Percentiles rank a stretch among this genome's conserved stretches.
These are phyloP conservation scores for Chiloscyllium punctatum DNA, from an alignment of 2,797 vertebrate genomes.

Conservation along the genomic window DNA sequence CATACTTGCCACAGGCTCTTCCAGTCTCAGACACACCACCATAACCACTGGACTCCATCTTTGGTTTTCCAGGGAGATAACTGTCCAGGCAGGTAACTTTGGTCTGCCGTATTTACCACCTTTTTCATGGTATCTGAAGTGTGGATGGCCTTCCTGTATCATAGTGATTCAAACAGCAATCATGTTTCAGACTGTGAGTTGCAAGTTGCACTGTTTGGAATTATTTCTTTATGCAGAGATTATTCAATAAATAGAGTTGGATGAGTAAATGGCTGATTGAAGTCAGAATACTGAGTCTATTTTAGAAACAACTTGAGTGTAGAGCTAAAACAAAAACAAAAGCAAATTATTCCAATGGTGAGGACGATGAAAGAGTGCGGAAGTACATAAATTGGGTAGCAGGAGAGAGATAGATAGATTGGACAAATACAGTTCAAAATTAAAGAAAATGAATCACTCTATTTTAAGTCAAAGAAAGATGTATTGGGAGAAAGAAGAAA, in stretches of 20 bases:
- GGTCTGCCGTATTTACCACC: too few relatives aligned
- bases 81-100: too few relatives aligned
- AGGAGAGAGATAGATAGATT: background rate
- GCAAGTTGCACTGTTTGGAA: background rate
- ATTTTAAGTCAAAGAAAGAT: background rate
- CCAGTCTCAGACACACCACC: too few relatives aligned
- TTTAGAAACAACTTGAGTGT: background rate
- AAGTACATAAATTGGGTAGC: background rate
- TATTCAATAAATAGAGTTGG: background rate
- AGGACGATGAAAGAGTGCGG: background rate
- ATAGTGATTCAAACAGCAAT: too few relatives aligned
- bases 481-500: background rate
- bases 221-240: background rate
- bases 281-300: background rate
- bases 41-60: too few relatives aligned
- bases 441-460: background rate
- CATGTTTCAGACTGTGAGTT: background rate
- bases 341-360: background rate
- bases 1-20: too few relatives aligned
- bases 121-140: too few relatives aligned
- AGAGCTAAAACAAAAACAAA: background rate
- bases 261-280: background rate
- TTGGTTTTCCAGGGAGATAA: background rate
- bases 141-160: too few relatives aligned
- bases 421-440: background rate